Conservation (phyloP, 92 coral and sea anemone species). For the Palythoa caribaeorum region DNA sequence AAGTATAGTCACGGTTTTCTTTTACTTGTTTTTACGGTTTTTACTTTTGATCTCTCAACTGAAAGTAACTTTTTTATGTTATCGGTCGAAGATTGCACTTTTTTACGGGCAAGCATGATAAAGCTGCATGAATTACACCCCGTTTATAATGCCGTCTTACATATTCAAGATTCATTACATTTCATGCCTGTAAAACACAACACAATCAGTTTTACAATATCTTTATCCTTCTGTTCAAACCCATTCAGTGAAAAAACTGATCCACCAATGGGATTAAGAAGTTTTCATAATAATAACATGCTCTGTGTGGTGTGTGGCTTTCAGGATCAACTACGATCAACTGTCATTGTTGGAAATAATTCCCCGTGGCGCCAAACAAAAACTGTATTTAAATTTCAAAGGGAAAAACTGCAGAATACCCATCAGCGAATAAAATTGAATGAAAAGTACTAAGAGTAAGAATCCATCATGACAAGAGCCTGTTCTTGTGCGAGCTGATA, state of each 20-base stretch:
- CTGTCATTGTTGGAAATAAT: background rate
- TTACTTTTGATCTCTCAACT: background rate
- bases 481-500: too few relatives aligned
- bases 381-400: background rate
- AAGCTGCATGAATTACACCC: background rate
- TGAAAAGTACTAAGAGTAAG: too few relatives aligned
- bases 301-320: conserved; percentile 3
- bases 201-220: background rate
- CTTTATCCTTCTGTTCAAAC: conserved; percentile 1
- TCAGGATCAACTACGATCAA: background rate
- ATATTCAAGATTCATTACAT: conserved; percentile 16
- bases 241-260: background rate
- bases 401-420: too few relatives aligned
- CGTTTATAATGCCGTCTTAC: background rate
- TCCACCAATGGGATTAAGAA: conserved; percentile 21
- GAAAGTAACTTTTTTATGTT: background rate
- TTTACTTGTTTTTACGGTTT: background rate
- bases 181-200: conserved; percentile 17
- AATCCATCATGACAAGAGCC: too few relatives aligned
- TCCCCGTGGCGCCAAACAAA: background rate
- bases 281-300: background rate
- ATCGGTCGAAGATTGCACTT: background rate
- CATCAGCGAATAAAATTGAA: too few relatives aligned
- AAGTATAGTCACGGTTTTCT: background rate
- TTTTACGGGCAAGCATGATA: background rate